These are phyloP conservation scores for Tapirus terrestris DNA, from an alignment of 2,113 vertebrate species.

Conservation along the genomic window DNA sequence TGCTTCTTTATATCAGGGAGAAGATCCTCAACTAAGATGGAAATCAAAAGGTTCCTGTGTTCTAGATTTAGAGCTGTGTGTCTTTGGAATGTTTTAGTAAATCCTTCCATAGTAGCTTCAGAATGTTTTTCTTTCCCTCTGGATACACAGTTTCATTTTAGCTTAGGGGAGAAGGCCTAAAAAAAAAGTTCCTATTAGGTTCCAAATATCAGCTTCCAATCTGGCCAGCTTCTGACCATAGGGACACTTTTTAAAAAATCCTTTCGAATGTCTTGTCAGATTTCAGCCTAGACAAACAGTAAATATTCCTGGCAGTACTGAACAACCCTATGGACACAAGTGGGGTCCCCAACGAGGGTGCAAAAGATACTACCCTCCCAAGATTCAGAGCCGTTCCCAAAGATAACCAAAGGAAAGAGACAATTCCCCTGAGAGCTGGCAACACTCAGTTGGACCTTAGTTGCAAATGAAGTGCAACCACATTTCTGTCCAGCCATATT, in stretches of 20 bases:
- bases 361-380: not conserved
- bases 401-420: not conserved
- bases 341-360: not conserved
- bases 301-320: not conserved
- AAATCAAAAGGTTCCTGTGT: not conserved
- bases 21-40: not conserved
- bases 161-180: not conserved
- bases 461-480: not conserved
- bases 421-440: not conserved
- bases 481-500: not conserved
- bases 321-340: not conserved
- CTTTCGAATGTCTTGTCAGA: not conserved
- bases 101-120: not conserved
- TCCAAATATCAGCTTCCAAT: not conserved
- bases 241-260: not conserved
- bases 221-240: not conserved
- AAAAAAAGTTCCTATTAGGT: not conserved
- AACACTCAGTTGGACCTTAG: not conserved
- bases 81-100: not conserved
- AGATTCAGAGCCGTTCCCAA: not conserved
- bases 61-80: not conserved
- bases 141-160: not conserved
- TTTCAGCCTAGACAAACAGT: not conserved
- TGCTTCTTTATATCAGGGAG: not conserved
- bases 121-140: slow-evolving; percentile 29